Evolutionary conservation across 1,140 invertebrate species (phyloP).

Genomic region (Zeugodacus cucurbitae): DNA sequence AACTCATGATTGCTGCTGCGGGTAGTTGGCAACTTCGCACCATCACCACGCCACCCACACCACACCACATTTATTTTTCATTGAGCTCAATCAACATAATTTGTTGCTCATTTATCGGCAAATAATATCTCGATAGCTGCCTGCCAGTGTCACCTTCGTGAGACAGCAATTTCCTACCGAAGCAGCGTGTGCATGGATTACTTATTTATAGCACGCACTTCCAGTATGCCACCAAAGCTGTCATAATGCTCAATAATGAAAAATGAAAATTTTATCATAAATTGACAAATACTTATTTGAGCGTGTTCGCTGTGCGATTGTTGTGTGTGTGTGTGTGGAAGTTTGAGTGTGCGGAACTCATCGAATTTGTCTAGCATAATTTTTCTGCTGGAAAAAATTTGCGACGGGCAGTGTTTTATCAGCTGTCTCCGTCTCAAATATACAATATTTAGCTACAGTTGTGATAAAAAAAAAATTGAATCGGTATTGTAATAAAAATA

Average conservation of each 20-base stretch:
- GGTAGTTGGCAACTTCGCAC: background rate
- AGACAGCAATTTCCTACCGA: background rate
- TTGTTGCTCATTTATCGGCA: constrained; percentile 40
- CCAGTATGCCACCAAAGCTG: constrained; percentile 27
- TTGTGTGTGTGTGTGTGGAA: background rate
- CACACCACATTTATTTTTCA: background rate
- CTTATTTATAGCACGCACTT: background rate
- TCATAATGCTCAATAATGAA: constrained; percentile 47
- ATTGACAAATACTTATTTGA: constrained; percentile 44
- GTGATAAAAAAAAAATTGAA: no score
- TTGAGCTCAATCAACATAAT: constrained; percentile 35
- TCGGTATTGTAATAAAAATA: no score
- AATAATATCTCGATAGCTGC: constrained; percentile 19
- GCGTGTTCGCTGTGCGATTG: background rate
- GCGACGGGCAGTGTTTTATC: background rate
- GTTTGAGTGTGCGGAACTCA: background rate
- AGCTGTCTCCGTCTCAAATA: background rate
- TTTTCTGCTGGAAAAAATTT: background rate
- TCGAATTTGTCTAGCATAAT: background rate
- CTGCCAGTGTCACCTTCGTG: background rate
- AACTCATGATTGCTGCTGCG: background rate
- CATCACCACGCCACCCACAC: background rate
- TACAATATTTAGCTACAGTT: background rate
- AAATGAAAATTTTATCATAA: constrained; percentile 45
- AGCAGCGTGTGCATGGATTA: background rate